A percentile compares a stretch with the other conserved stretches of the same genome.
These are phyloP conservation scores for Drosophila takahashii DNA, from an alignment of 1,140 invertebrate genomes.

Conservation along the genomic window DNA sequence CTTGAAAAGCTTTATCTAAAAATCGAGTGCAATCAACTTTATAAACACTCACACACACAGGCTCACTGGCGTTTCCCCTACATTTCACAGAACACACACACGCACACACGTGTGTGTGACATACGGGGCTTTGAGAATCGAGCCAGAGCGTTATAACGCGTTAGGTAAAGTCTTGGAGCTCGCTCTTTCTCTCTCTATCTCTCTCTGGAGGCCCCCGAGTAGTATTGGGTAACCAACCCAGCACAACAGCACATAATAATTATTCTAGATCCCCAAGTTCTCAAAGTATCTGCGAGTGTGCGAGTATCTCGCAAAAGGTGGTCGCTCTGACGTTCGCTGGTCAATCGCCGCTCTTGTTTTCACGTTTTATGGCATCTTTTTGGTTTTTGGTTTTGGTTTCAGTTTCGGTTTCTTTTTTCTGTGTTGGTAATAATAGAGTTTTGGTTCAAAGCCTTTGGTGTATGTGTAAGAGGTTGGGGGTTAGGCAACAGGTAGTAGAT, in stretches of 20 bases:
- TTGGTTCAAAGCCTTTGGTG: slow-evolving; percentile 12
- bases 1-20: slow-evolving; percentile 85
- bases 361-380: slow-evolving; percentile 34
- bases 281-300: slow-evolving; percentile 23
- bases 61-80: slow-evolving; percentile 68
- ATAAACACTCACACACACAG: slow-evolving; percentile 60
- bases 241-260: slow-evolving; percentile 68
- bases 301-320: slow-evolving; percentile 55
- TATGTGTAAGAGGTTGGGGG: neutral
- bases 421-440: slow-evolving; percentile 32
- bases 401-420: slow-evolving; percentile 28
- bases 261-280: slow-evolving; percentile 68
- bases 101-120: slow-evolving; percentile 7
- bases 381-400: slow-evolving; percentile 34
- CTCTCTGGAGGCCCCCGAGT: slow-evolving; percentile 14
- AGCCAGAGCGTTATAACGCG: slow-evolving; percentile 35
- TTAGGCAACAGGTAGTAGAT: slow-evolving; percentile 27
- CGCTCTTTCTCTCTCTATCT: slow-evolving; percentile 19
- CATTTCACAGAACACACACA: slow-evolving; percentile 51
- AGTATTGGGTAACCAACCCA: slow-evolving; percentile 23
- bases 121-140: slow-evolving; percentile 38
- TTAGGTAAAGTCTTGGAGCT: slow-evolving; percentile 73
- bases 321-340: slow-evolving; percentile 44
- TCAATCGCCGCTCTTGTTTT: slow-evolving; percentile 42
- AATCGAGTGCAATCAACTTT: slow-evolving; percentile 85